Percentiles rank a stretch among this genome's conserved stretches.
phyloP scores from a whole-genome alignment of 2,113 vertebrate species.

The Orthonyx spaldingii region DNA sequence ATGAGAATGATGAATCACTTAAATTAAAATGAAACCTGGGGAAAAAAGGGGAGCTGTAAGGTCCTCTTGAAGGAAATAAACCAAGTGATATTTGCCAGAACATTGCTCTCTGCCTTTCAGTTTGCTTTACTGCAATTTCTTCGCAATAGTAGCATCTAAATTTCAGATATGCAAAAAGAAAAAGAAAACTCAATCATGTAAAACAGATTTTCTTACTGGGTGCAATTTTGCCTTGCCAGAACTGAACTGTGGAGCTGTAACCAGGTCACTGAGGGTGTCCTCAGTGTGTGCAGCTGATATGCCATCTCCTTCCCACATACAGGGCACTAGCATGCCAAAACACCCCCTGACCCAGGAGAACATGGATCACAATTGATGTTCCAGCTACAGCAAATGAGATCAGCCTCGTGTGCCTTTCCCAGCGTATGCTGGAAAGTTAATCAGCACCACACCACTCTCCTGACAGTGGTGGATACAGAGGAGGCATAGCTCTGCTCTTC shows the following conservation, averaged over 20 bases:
- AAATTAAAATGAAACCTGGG: background rate
- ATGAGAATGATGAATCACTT: background rate
- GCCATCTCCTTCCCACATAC: background rate
- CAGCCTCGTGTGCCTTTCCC: background rate
- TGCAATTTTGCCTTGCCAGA: background rate
- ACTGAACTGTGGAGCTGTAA: background rate
- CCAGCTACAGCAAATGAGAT: background rate
- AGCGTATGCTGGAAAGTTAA: background rate
- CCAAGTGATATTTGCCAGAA: background rate
- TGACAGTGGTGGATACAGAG: rapidly evolving
- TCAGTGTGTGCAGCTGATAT: background rate
- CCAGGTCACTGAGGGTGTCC: background rate
- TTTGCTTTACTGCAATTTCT: background rate
- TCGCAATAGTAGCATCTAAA: background rate
- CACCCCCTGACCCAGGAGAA: background rate
- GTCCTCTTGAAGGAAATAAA: background rate
- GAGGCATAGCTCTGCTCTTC: background rate
- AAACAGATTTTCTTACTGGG: background rate
- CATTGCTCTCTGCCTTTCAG: background rate
- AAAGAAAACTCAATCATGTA: background rate
- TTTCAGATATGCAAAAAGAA: background rate
- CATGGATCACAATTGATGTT: background rate
- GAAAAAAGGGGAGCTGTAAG: background rate
- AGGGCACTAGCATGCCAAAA: background rate
- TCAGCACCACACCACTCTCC: background rate